These are phyloP conservation scores for Columba livia DNA, from an alignment of 2,113 vertebrate species.

Conservation along the genomic window DNA sequence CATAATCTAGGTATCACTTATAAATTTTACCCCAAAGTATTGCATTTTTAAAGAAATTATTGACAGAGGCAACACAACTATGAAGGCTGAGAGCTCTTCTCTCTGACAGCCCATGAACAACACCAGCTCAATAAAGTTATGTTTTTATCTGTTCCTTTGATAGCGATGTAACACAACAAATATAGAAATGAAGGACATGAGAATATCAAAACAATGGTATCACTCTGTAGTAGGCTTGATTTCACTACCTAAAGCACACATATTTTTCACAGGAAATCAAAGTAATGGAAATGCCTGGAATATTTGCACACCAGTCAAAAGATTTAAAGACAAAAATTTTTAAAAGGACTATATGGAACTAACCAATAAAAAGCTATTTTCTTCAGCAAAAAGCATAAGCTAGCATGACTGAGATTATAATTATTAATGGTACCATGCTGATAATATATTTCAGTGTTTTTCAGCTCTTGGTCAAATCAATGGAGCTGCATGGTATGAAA, in stretches of 20 bases:
- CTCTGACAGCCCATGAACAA: neutral
- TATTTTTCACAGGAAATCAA: neutral
- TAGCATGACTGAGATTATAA: neutral
- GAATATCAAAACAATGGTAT: neutral
- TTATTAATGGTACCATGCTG: neutral
- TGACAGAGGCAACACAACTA: neutral
- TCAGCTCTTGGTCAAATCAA: neutral
- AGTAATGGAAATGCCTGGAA: neutral
- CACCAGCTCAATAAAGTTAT: neutral
- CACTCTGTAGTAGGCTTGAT: neutral
- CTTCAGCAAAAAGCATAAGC: neutral
- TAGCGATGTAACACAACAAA: neutral
- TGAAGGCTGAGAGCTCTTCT: neutral
- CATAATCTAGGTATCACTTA: neutral
- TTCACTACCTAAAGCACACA: neutral
- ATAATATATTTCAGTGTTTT: neutral
- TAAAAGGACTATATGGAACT: neutral
- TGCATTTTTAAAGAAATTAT: neutral
- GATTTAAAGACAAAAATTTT: neutral
- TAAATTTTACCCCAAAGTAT: neutral
- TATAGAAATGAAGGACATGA: rapidly evolving
- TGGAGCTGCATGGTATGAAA: neutral
- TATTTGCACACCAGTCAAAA: neutral
- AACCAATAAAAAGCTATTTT: neutral
- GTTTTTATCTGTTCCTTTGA: neutral